phyloP scores from a whole-genome alignment of 2,888 invertebrate species.

The Cepaea hortensis region DNA sequence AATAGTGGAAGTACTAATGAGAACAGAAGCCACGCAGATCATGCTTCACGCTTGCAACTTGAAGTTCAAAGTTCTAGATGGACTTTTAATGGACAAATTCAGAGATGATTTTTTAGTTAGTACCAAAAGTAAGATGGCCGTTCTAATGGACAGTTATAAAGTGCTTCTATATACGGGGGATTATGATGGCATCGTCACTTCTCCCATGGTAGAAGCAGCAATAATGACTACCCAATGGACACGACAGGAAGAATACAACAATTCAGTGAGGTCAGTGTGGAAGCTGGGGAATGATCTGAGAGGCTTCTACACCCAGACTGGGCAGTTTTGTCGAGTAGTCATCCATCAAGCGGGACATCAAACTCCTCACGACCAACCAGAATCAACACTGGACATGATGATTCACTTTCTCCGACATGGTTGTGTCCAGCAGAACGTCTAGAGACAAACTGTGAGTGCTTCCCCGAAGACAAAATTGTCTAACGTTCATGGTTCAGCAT shows the following conservation, averaged over 20 bases:
- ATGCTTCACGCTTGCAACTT: conserved; percentile 20
- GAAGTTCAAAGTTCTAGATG: conserved; percentile 5
- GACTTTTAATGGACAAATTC: not conserved
- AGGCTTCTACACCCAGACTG: conserved; percentile 23
- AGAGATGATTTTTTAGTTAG: conserved; percentile 29
- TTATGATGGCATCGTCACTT: conserved; percentile 31
- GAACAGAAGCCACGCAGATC: not conserved
- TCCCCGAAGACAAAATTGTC: too few species aligned
- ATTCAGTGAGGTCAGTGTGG: not conserved
- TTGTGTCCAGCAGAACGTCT: not conserved
- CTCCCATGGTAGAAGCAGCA: conserved; percentile 33
- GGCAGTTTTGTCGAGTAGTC: conserved; percentile 35
- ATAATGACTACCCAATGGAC: conserved; percentile 26
- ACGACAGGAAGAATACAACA: conserved; percentile 22
- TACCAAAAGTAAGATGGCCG: conserved; percentile 29
- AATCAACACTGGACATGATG: conserved; percentile 3
- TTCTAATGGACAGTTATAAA: conserved; percentile 32
- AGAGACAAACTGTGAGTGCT: too few species aligned
- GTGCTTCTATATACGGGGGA: conserved; percentile 42
- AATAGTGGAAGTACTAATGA: conserved; percentile 13
- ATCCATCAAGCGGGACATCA: conserved; percentile 31
- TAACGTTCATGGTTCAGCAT: too few species aligned
- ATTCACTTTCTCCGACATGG: not conserved
- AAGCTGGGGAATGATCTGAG: not conserved
- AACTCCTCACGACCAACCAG: conserved; percentile 18